Evolutionary conservation across 2,113 vertebrate species (phyloP), one percentile per base, ranked within the genome.

Genomic region (Stigmatopora argus): DNA sequence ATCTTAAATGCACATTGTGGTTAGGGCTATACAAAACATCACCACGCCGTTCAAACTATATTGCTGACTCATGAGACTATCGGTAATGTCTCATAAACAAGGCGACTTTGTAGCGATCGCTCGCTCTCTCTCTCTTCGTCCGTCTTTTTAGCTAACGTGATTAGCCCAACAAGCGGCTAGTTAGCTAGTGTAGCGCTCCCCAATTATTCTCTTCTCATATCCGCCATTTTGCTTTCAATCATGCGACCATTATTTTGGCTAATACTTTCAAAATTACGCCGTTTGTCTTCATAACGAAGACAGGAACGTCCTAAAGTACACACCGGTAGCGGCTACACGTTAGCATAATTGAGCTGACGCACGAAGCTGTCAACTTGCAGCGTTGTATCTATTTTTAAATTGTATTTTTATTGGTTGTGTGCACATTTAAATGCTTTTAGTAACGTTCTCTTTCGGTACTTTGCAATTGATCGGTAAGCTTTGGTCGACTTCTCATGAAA

Each of bases 201-300:
- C 12, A 61, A 70, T 75, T 83, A 83, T 85, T 79, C 88, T 87
- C 82, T 84, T 80, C 89, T 88, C 85, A 84, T 85, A 90, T 90
- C 93, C 91, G 92, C 93, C 93, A 94, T 96, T 91, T 95, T 93
- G 92, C 89, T 82, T 90, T 86, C 88, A 88, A 76, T 85, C 81
- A 85, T 92, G 86, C 92, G 93, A 91, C 90, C 91, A 93, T 95
- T 94, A 92, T 72, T 78, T 31, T 91, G 89, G 89, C 82, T 91
- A 89, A 61, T 8, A 8, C 10, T n/a, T 4, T 19, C n/a, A 57
- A 64, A 66, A 26, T 44, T 45, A 14, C n/a, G 26, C 11, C 2
- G 0, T 34, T 11, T 64, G 15, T 46, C 61, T 11, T 1, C 48
- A 56, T 10, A 18, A 19, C 23, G 21, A 4, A 13, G 15, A 38